Evolutionary conservation across 2,888 invertebrate genomes (phyloP).

Genomic region (Ormyrus thymus): DNA sequence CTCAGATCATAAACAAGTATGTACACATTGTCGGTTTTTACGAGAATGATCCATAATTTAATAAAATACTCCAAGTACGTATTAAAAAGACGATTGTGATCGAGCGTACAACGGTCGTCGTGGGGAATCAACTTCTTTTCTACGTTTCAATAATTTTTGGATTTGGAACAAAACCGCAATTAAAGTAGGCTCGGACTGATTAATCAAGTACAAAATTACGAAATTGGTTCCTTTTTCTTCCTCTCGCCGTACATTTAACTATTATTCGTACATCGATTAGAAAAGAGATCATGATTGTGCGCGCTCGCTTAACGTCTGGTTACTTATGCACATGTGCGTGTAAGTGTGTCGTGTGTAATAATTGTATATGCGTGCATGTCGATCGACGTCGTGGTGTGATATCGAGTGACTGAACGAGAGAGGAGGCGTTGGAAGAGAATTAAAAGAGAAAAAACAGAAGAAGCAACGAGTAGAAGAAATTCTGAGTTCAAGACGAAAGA

Average conservation of each 20-base stretch:
- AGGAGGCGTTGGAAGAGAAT: constrained; percentile 59
- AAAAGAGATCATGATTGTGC: constrained; percentile 39
- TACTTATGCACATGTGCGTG: background rate
- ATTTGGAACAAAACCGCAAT: too few species aligned
- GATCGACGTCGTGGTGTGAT: background rate
- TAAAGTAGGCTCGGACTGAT: too few species aligned
- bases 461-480: constrained; percentile 72
- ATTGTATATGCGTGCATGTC: background rate
- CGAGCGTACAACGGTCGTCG: constrained; percentile 6
- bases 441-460: constrained; percentile 60
- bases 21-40: constrained; percentile 18
- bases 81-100: constrained; percentile 33
- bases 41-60: constrained; percentile 47
- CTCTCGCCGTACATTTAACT: background rate
- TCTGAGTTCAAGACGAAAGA: constrained; percentile 49
- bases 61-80: constrained; percentile 24
- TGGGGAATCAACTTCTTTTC: constrained; percentile 7
- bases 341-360: constrained; percentile 11
- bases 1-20: background rate
- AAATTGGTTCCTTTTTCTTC: background rate
- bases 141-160: background rate
- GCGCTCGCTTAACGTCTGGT: constrained; percentile 13
- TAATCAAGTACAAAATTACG: too few species aligned
- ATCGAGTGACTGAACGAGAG: constrained; percentile 35
- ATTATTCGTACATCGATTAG: constrained; percentile 16